These are phyloP conservation scores for Theristicus caerulescens DNA, from an alignment of 2,113 vertebrate genomes.

Conservation along the genomic window DNA sequence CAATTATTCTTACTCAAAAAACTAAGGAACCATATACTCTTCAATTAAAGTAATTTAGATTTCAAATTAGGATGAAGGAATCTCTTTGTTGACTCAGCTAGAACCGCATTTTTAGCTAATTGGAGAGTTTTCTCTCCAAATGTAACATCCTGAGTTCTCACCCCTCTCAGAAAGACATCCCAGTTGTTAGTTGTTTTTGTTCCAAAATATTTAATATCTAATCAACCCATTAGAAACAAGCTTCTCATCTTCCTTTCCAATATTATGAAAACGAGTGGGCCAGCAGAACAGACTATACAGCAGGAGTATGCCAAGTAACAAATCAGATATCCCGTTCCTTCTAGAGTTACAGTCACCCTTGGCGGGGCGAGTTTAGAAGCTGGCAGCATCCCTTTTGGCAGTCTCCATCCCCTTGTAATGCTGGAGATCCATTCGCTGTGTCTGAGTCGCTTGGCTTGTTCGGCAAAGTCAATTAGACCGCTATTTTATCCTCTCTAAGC, in stretches of 20 bases:
- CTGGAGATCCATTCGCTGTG: neutral
- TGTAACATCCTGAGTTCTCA: neutral
- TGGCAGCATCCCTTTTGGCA: constrained; percentile 4
- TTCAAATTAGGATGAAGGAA: constrained; percentile 2
- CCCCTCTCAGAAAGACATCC: neutral
- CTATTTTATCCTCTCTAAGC: neutral
- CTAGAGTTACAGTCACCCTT: neutral
- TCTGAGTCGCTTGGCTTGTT: neutral
- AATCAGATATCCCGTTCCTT: neutral
- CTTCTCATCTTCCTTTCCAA: neutral
- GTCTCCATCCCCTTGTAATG: accelerated
- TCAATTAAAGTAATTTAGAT: neutral
- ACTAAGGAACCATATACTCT: neutral
- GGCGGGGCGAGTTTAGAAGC: neutral
- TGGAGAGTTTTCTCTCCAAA: neutral
- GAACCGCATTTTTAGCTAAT: neutral
- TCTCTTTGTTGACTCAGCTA: neutral
- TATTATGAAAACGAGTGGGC: neutral
- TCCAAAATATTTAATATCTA: neutral
- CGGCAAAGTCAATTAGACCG: neutral
- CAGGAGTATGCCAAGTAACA: neutral
- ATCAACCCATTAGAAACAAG: neutral
- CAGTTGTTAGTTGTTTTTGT: neutral
- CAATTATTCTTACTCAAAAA: constrained; percentile 10
- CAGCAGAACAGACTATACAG: neutral